Conservation (phyloP, 2,113 vertebrate species). For the Cyanoderma ruficeps region DNA sequence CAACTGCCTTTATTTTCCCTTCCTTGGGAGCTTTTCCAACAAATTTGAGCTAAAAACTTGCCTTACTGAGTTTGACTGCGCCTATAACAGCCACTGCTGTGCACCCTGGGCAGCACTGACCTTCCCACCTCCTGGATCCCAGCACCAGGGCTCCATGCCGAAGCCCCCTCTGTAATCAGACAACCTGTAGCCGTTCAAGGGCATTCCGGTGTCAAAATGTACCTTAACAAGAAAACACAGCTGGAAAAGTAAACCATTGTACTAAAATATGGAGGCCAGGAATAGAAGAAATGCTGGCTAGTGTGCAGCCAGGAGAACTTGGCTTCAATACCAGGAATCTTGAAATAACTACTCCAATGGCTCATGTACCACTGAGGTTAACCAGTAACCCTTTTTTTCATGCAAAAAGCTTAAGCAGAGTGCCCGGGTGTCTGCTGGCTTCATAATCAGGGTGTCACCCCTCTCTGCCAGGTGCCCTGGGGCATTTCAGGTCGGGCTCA, state of each 20-base stretch:
- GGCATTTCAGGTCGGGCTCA: neutral
- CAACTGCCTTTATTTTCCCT: neutral
- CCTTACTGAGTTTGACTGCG: neutral
- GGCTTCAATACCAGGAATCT: neutral
- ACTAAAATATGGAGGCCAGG: neutral
- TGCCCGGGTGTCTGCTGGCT: neutral
- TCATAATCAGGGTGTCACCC: accelerated
- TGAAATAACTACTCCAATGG: neutral
- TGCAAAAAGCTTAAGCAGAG: neutral
- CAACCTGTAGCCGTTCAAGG: neutral
- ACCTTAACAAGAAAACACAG: neutral
- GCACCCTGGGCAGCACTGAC: neutral
- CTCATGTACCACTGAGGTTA: neutral
- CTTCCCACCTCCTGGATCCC: neutral
- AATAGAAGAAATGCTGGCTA: neutral
- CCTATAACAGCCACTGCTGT: neutral
- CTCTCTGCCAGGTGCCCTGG: accelerated
- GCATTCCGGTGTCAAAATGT: neutral
- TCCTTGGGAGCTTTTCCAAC: neutral
- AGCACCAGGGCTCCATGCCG: accelerated
- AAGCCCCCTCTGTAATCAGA: neutral
- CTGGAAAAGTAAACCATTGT: neutral
- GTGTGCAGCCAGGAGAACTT: neutral
- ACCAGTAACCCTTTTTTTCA: neutral
- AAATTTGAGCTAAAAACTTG: neutral